phyloP scores from a whole-genome alignment of 2,113 vertebrate genomes.

The Lycocorax pyrrhopterus region DNA sequence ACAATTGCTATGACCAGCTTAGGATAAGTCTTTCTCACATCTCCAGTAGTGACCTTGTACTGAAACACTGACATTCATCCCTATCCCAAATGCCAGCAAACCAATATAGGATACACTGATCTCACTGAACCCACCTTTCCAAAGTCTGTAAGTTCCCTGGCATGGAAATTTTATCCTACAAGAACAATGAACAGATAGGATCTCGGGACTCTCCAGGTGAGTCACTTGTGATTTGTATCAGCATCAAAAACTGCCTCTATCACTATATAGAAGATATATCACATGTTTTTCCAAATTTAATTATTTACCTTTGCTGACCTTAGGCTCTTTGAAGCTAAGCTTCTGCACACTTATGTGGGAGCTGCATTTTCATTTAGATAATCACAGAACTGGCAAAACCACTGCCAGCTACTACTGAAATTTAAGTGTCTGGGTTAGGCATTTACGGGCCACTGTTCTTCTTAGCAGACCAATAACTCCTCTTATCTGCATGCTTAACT shows the following conservation, averaged over 20 bases:
- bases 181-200: background rate
- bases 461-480: background rate
- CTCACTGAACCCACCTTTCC: background rate
- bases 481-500: background rate
- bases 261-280: background rate
- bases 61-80: background rate
- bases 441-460: background rate
- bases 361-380: background rate
- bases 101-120: background rate
- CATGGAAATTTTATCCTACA: background rate
- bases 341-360: background rate
- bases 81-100: background rate
- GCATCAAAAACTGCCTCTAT: background rate
- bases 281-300: background rate
- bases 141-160: background rate
- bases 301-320: slow-evolving; percentile 1
- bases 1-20: background rate
- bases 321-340: background rate
- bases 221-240: background rate
- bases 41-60: background rate
- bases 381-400: background rate
- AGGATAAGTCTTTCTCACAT: background rate
- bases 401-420: slow-evolving; percentile 25
- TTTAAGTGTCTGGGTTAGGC: background rate
- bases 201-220: background rate